phyloP scores from a whole-genome alignment of 2,113 vertebrate species.

The Perccottus glenii region DNA sequence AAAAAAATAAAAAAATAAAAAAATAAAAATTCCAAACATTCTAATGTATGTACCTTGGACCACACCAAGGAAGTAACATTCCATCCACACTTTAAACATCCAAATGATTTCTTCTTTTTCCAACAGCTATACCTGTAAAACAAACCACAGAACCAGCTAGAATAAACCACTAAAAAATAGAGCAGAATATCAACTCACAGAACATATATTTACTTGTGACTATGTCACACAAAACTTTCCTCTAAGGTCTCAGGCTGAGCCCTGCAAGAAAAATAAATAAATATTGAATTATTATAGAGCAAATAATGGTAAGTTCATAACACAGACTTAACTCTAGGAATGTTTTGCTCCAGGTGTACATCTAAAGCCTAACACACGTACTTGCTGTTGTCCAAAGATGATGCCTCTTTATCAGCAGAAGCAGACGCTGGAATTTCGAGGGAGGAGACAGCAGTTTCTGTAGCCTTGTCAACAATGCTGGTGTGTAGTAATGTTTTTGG shows the following conservation, averaged over 20 bases:
- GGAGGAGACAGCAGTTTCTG: constrained; percentile 71
- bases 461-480: constrained; percentile 71
- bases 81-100: constrained; percentile 14
- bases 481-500: constrained; percentile 77
- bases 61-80: constrained; percentile 27
- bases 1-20: constrained; percentile 55
- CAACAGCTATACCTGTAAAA: constrained; percentile 40
- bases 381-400: constrained; percentile 17
- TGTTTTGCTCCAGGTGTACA: constrained; percentile 30
- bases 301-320: background rate
- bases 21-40: background rate
- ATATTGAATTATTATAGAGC: background rate
- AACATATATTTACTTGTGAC: constrained; percentile 75
- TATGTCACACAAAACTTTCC: constrained; percentile 62
- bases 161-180: background rate
- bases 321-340: background rate
- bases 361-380: constrained; percentile 25
- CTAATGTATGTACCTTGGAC: constrained; percentile 21
- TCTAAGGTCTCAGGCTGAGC: constrained; percentile 45
- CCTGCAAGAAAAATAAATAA: constrained; percentile 52
- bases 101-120: constrained; percentile 12
- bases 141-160: background rate
- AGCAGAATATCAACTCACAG: constrained; percentile 72
- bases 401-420: constrained; percentile 14
- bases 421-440: constrained; percentile 60